Evolutionary conservation across 2,113 vertebrate genomes (phyloP).

Genomic region (Eidolon helvum): DNA sequence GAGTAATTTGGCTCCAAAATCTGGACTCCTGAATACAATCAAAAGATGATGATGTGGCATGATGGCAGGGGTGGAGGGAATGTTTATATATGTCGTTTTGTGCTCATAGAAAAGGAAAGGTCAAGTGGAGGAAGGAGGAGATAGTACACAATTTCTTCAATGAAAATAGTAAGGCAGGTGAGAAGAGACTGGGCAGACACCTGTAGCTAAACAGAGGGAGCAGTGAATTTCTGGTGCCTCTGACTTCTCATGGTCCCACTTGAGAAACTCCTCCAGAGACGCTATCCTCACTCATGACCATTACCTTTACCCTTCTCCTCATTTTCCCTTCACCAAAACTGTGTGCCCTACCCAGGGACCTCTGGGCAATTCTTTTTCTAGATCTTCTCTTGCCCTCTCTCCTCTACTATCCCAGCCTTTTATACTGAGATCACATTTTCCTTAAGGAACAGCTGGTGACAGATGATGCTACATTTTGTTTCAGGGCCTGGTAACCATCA

Average conservation of each 20-base stretch:
- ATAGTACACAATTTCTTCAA: neutral
- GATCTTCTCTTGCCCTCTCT: neutral
- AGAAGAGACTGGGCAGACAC: neutral
- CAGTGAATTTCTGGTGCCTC: neutral
- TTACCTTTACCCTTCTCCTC: neutral
- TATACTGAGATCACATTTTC: neutral
- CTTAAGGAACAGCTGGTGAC: constrained; percentile 30
- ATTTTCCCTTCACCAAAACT: neutral
- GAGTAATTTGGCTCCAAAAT: neutral
- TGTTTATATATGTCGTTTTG: neutral
- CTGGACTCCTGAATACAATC: neutral
- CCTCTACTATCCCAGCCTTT: neutral
- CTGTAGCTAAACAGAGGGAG: neutral
- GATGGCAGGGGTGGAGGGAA: neutral
- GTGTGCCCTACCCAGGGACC: neutral
- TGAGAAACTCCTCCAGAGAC: neutral
- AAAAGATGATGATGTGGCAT: neutral
- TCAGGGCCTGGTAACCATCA: constrained; percentile 78
- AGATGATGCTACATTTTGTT: constrained; percentile 53
- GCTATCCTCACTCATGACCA: neutral
- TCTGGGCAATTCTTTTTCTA: constrained; percentile 14
- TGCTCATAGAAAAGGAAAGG: constrained; percentile 36
- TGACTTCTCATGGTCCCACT: neutral
- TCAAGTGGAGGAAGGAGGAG: neutral
- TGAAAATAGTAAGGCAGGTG: neutral